A percentile compares a stretch with the other conserved stretches of the same genome.
phyloP scores from a whole-genome alignment of 2,797 vertebrate species.

The Trichosurus vulpecula region DNA sequence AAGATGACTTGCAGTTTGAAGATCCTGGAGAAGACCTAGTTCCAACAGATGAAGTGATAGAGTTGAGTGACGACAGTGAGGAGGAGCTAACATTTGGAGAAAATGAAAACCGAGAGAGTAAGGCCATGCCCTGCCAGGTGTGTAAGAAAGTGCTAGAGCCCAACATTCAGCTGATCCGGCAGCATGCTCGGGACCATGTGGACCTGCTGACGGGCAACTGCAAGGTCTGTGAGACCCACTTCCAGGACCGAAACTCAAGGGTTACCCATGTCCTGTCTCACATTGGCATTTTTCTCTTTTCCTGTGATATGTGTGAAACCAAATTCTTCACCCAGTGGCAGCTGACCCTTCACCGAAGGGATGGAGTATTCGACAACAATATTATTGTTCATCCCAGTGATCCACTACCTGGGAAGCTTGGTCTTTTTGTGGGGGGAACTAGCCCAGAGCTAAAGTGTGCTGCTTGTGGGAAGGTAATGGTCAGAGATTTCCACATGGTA shows the following conservation, averaged over 20 bases:
- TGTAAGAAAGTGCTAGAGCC: conserved; percentile 90
- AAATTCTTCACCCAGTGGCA: conserved; percentile 94
- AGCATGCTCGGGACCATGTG: conserved; percentile 92
- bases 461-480: conserved; percentile 89
- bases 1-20: conserved; percentile 92
- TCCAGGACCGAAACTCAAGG: conserved; percentile 88
- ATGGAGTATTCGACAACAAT: conserved; percentile 87
- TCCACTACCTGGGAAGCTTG: conserved; percentile 84
- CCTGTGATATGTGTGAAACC: conserved; percentile 94
- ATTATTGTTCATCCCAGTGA: conserved; percentile 87
- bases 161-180: conserved; percentile 90
- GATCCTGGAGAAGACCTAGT: conserved; percentile 90
- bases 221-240: conserved; percentile 91
- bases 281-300: conserved; percentile 94
- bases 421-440: conserved; percentile 76
- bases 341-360: conserved; percentile 92
- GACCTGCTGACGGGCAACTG: conserved; percentile 91
- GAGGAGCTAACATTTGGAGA: conserved; percentile 84
- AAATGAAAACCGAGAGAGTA: conserved; percentile 81
- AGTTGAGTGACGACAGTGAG: conserved; percentile 93
- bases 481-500: conserved; percentile 93
- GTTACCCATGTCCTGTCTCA: conserved; percentile 92
- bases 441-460: conserved; percentile 88
- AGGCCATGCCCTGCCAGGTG: conserved; percentile 90
- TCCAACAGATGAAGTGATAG: conserved; percentile 87